These are phyloP conservation scores for Dicaeum eximium DNA, from an alignment of 2,113 vertebrate species.

Conservation along the genomic window DNA sequence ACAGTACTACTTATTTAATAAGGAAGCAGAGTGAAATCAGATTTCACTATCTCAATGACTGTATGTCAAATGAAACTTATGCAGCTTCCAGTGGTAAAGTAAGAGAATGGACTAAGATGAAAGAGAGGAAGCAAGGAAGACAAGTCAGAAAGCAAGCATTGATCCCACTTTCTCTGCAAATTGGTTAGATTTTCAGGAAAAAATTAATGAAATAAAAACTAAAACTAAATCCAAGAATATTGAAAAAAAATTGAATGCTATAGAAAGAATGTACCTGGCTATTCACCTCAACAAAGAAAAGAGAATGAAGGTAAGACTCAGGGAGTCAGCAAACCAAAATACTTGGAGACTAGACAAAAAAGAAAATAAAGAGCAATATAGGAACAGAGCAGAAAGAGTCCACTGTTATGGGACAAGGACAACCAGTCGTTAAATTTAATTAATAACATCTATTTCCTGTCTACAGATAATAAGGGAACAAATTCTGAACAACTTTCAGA, in stretches of 20 bases:
- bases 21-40: slow-evolving; percentile 28
- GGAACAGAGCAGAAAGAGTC: neutral
- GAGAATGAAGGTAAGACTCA: neutral
- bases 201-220: neutral
- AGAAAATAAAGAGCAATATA: neutral
- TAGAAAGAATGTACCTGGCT: neutral
- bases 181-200: neutral
- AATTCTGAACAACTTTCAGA: neutral
- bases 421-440: neutral
- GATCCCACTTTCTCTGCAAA: neutral
- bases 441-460: neutral
- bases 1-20: slow-evolving; percentile 8
- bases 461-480: neutral
- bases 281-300: neutral
- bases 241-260: neutral
- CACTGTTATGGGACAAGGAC: neutral
- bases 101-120: neutral
- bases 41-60: neutral
- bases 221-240: neutral
- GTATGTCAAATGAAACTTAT: neutral
- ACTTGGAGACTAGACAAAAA: neutral
- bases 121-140: neutral
- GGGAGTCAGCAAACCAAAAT: neutral
- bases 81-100: neutral
- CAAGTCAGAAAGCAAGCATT: neutral